Percentiles rank a stretch among this genome's conserved stretches.
Evolutionary conservation across 2,797 vertebrate genomes (phyloP).

Genomic region (Enteromius argenteus): DNA sequence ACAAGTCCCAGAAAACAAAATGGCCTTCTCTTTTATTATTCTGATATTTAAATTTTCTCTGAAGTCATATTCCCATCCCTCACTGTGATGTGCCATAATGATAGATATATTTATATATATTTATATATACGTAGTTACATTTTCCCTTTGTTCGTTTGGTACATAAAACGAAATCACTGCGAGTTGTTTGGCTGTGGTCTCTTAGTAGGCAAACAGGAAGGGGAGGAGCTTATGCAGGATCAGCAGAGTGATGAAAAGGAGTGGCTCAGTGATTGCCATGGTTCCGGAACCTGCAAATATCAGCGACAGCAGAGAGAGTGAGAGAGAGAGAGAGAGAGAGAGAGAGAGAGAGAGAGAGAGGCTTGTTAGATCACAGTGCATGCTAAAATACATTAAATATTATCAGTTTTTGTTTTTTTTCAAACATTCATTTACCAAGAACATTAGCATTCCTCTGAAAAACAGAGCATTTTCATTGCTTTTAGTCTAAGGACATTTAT

Average conservation of each 20-base stretch:
- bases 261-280: slow-evolving; percentile 79
- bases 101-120: slow-evolving; percentile 64
- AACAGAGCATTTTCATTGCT: not conserved
- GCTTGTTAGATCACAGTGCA: slow-evolving; percentile 19
- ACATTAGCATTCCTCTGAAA: not conserved
- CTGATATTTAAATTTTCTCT: slow-evolving; percentile 30
- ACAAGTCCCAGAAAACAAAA: slow-evolving; percentile 55
- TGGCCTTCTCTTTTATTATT: slow-evolving; percentile 39
- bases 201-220: slow-evolving; percentile 86
- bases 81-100: slow-evolving; percentile 64
- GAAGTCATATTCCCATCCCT: slow-evolving; percentile 40
- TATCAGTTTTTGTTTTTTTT: not conserved
- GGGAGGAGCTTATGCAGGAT: slow-evolving; percentile 86
- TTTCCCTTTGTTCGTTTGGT: slow-evolving; percentile 72
- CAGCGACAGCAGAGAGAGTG: slow-evolving; percentile 38
- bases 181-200: slow-evolving; percentile 68
- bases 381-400: not conserved
- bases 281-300: slow-evolving; percentile 80
- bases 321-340: slow-evolving; percentile 29
- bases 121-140: slow-evolving; percentile 45
- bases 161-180: slow-evolving; percentile 69
- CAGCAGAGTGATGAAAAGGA: slow-evolving; percentile 83
- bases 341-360: slow-evolving; percentile 38
- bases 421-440: slow-evolving; percentile 4
- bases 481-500: slow-evolving; percentile 15